Percentiles rank a stretch among this genome's conserved stretches.
phyloP scores from a whole-genome alignment of 2,888 invertebrate species.

The Andrena trimmerana region DNA sequence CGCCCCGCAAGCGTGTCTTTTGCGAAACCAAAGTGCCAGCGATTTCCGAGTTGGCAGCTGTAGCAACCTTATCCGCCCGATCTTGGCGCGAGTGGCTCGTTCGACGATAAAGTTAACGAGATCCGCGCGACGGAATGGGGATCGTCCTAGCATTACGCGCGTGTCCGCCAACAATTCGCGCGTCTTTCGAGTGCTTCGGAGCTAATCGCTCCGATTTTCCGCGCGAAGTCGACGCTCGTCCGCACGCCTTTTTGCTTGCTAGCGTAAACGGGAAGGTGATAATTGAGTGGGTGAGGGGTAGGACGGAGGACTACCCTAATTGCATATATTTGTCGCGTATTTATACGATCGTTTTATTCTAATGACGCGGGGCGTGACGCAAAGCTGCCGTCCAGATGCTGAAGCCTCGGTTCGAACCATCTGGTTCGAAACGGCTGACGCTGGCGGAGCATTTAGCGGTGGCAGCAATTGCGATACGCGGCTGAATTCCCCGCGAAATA shows the following conservation, averaged over 20 bases:
- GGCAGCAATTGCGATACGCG: conserved; percentile 38
- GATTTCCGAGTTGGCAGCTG: not conserved
- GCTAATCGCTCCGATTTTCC: conserved; percentile 15
- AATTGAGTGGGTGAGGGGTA: not conserved
- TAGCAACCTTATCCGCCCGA: conserved; percentile 1
- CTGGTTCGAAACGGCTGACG: not conserved
- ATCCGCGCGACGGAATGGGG: not conserved
- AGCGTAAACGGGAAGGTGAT: not conserved
- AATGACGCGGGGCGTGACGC: conserved; percentile 7
- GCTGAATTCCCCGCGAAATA: conserved; percentile 35
- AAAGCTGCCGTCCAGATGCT: not conserved
- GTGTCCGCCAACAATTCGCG: not conserved
- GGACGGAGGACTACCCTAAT: conserved; percentile 29
- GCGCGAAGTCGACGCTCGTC: not conserved
- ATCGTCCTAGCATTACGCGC: not conserved
- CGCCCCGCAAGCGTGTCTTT: no score
- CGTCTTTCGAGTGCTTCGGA: not conserved
- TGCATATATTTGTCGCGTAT: conserved; percentile 58
- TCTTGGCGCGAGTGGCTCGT: not conserved
- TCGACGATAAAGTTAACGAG: conserved; percentile 28
- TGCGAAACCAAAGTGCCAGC: no score
- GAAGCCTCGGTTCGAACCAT: conserved; percentile 8
- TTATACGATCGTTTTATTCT: conserved; percentile 50
- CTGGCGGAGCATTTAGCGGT: conserved; percentile 11
- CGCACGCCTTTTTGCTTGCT: not conserved